Evolutionary conservation across 2,113 vertebrate genomes (phyloP).

Genomic region (Cyanoderma ruficeps): DNA sequence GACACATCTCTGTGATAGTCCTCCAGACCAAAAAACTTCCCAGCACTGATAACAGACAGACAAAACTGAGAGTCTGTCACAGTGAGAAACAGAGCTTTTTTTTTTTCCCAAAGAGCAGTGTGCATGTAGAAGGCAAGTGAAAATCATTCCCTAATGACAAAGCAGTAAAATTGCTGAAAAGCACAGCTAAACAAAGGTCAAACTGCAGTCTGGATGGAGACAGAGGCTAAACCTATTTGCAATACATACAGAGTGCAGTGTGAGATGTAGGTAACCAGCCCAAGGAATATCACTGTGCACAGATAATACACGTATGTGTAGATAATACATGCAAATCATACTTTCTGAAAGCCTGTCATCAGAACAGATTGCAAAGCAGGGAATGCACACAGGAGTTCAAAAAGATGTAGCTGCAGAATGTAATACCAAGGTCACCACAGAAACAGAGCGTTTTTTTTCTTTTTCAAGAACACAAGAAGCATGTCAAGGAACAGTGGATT

Average conservation of each 20-base stretch:
- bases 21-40: neutral
- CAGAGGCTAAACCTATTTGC: neutral
- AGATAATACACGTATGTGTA: neutral
- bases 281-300: neutral
- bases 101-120: neutral
- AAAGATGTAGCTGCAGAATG: neutral
- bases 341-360: neutral
- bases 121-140: neutral
- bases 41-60: neutral
- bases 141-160: slow-evolving; percentile 5
- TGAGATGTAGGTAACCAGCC: neutral
- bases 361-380: neutral
- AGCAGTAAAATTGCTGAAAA: slow-evolving; percentile 3
- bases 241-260: neutral
- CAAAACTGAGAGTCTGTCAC: neutral
- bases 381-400: neutral
- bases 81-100: neutral
- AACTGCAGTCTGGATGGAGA: neutral
- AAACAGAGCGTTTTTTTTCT: neutral
- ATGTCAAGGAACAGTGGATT: neutral
- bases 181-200: neutral
- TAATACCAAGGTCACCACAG: neutral
- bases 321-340: neutral
- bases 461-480: neutral
- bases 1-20: neutral